Percentiles rank a stretch among this genome's conserved stretches.
Conservation (phyloP, 2,113 vertebrate species). For the Saccopteryx leptura region DNA sequence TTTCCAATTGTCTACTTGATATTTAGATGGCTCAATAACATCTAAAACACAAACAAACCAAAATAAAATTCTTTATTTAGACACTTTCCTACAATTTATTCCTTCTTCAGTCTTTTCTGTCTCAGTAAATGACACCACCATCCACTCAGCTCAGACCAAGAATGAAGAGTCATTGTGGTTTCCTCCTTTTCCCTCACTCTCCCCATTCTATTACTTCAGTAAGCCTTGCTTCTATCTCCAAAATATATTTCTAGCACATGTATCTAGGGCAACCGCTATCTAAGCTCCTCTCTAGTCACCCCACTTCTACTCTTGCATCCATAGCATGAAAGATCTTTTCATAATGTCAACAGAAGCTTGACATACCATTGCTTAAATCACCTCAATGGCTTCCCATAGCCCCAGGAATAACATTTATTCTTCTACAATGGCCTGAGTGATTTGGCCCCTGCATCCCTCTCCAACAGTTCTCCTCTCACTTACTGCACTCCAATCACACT, state of each 20-base stretch:
- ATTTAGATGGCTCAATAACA: neutral
- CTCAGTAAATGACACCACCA: neutral
- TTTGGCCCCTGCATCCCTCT: neutral
- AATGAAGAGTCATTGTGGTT: neutral
- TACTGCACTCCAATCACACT: neutral
- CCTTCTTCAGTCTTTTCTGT: neutral
- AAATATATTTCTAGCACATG: neutral
- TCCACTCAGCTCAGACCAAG: neutral
- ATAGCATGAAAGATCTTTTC: neutral
- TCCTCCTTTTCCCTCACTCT: neutral
- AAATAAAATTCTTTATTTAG: constrained; percentile 12
- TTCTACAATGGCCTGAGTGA: neutral
- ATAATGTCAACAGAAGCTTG: neutral
- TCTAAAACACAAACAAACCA: neutral
- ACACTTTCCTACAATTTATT: neutral
- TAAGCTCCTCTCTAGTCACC: neutral
- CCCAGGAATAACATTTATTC: neutral
- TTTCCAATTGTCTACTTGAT: neutral
- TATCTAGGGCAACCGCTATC: neutral
- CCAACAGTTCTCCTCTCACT: neutral
- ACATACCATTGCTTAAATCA: neutral
- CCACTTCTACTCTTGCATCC: neutral
- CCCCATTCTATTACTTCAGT: neutral
- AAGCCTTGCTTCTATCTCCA: neutral
- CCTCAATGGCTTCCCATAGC: neutral